Evolutionary conservation across 2,113 vertebrate species (phyloP).

Genomic region (Herpetotheres cachinnans): DNA sequence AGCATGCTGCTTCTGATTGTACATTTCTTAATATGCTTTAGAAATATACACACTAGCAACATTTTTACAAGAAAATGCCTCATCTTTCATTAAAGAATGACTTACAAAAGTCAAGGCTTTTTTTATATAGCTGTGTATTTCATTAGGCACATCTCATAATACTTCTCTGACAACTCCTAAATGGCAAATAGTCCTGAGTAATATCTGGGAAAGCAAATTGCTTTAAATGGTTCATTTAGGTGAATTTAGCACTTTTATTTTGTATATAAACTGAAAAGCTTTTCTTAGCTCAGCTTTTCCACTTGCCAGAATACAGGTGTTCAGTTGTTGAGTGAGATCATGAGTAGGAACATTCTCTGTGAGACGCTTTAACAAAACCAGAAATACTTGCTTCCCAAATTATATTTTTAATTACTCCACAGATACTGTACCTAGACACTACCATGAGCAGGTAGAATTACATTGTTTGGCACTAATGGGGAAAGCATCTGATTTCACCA

Average conservation of each 20-base stretch:
- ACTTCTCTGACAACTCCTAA: not conserved
- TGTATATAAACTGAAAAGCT: not conserved
- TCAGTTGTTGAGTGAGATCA: not conserved
- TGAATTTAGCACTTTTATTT: slow-evolving; percentile 25
- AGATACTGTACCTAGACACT: not conserved
- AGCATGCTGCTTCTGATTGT: slow-evolving; percentile 44
- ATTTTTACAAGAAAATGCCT: slow-evolving; percentile 21
- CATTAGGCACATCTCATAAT: slow-evolving; percentile 18
- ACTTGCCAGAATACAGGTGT: not conserved
- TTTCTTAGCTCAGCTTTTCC: slow-evolving; percentile 29
- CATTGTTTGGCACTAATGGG: not conserved
- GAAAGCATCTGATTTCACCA: not conserved
- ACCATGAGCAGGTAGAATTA: not conserved
- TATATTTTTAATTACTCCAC: not conserved
- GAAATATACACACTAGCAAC: slow-evolving; percentile 2
- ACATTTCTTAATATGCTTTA: slow-evolving; percentile 42
- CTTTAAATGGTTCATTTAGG: slow-evolving; percentile 45
- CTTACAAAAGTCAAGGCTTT: not conserved
- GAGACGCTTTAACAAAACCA: not conserved
- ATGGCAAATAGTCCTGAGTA: not conserved
- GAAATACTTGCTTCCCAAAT: not conserved
- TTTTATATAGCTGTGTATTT: slow-evolving; percentile 1
- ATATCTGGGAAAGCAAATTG: slow-evolving; percentile 2
- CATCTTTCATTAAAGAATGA: slow-evolving; percentile 7
- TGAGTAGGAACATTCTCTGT: not conserved